Evolutionary conservation across 2,888 invertebrate genomes (phyloP), one percentile per base, ranked within the genome.

Genomic region (Neoaliturus tenellus): DNA sequence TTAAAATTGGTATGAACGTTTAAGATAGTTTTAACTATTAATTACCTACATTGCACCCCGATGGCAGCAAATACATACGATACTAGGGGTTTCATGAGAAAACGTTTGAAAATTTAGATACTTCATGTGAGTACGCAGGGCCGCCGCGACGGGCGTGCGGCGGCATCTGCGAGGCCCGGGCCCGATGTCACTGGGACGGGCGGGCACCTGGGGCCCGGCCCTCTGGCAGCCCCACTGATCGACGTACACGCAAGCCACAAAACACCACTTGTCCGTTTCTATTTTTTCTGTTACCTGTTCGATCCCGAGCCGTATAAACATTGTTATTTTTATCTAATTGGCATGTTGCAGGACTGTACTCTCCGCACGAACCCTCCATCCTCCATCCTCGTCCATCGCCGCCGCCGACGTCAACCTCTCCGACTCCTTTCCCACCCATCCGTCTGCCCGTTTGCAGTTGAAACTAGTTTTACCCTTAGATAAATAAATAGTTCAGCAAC

Each of bases 201-300:
- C 78, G 35, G 55, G 28, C 33, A 4, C 23, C 71, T 20, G 44
- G 41, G 33, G 33, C 55, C 20, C 33, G 20, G 44, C 44, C 28
- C 14, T 8, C 14, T 17, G 14, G 2, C 1, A 8, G 48, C 41
- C 44, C 4, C 1, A 1, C 75, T 75, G 78, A 78, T 51, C 78
- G 78, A 78, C 78, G 78, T 78, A 51, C 78, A 78, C 78, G 78
- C 78, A 78, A 78, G 55, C 78, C 55, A 78, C 78, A 78, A 78
- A 78, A 78, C 78, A 78, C 78, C 35, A 35, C 78, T 78, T 78
- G 78, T 78, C 78, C 78, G 78, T 51, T 78, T 55, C 78, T 78
- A 78, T 78, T 78, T 78, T 78, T 78, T 78, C 31, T 78, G 78
- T 78, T 48, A 78, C 78, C 78, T 55, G 78, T 78, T 78, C 78